Base-by-base conservation (phyloP, 1,140 invertebrate genomes). In the Cephus cinctus region DNA sequence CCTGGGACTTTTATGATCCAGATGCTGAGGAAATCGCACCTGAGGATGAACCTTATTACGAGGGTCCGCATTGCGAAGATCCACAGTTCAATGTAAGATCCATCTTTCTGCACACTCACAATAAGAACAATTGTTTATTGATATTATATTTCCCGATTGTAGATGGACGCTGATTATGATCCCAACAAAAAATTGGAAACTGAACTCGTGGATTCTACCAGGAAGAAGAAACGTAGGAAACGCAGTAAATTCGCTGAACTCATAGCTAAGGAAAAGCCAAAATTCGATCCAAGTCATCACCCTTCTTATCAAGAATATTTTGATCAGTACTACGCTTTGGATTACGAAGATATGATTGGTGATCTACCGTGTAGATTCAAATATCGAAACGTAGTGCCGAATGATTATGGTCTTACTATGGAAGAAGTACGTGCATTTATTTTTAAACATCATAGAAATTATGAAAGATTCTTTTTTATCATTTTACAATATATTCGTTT, bases 271-370 rank as follows among this genome's bases (percentile, higher is more conserved):
- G 78, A 82, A 54, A 95, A 92, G 67, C 92, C 93, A 0, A 80
- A 83, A 38, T 96, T 91, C 75, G 83, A 96, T 80, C 90, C 92
- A 0, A 75, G 79, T 46, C 61, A 69, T 27, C 77, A 81, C 46
- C 78, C 90, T 32, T 85, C 86, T 1, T 94, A 93, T 76, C 81
- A 89, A 36, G 80, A 96, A 57, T 96, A 96, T 71, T 84, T 95
- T 61, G 90, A 97, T 69, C 92, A 97, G 69, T 96, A 96, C 75
- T 98, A 97, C 65, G 86, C 88, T 55, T 77, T 98, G 51, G 92
- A 96, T 71, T 98, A 88, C 77, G 96, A 98, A 71, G 96, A 98
- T 76, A 83, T 98, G 25, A 88, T 98, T 49, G 92, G 86, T 1
- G 92, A 96, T 71, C 66, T 89, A 47, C 91, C 92, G 0, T 96